Evolutionary conservation across 2,888 invertebrate genomes (phyloP).

Genomic region (Drosophila putrida): DNA sequence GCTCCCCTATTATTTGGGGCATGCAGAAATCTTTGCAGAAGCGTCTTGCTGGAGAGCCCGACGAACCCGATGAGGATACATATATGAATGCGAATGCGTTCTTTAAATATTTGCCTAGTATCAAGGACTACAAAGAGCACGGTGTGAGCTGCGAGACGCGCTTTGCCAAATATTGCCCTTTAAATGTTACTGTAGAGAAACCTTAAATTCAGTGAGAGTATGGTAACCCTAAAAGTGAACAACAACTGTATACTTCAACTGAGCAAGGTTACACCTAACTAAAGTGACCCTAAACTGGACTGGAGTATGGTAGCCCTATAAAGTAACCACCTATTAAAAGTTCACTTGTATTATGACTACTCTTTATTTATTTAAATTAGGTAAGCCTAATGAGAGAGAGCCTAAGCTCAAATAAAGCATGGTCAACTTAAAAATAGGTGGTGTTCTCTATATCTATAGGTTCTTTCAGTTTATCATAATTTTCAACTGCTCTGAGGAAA

Average conservation of each 20-base stretch:
- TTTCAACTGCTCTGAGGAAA: not conserved
- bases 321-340: not conserved
- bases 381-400: not conserved
- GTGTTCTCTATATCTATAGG: no score
- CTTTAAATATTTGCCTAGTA: constrained; percentile 88
- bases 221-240: not conserved
- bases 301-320: not conserved
- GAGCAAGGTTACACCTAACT: not conserved
- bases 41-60: constrained; percentile 53
- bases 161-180: constrained; percentile 86
- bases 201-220: not conserved
- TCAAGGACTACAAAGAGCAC: constrained; percentile 87
- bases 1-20: constrained; percentile 90
- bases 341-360: constrained; percentile 1
- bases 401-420: not conserved
- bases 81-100: constrained; percentile 84
- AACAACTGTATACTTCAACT: not conserved
- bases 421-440: not conserved
- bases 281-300: not conserved
- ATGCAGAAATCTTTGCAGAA: constrained; percentile 89
- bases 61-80: constrained; percentile 61
- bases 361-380: constrained; percentile 5
- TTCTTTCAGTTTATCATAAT: no score
- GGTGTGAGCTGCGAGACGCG: constrained; percentile 88
- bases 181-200: constrained; percentile 43